Base-by-base conservation (phyloP, 2,113 vertebrate species). In the Gymnobelideus leadbeateri region DNA sequence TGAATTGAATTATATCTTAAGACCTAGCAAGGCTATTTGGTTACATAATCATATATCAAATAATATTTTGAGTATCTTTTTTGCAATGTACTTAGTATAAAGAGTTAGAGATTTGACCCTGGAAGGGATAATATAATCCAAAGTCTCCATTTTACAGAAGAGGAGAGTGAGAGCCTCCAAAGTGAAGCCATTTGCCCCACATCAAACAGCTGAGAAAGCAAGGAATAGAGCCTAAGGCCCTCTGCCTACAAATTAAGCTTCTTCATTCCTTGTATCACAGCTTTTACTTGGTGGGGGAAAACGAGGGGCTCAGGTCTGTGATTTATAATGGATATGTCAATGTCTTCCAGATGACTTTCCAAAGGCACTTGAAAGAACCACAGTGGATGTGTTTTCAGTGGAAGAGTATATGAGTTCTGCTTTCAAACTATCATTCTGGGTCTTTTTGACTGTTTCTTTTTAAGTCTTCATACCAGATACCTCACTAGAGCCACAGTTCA, bases 401-500 rank as follows among this genome's bases (percentile, higher is more conserved):
- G 43, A 95, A 96, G 95, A 26, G 47, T 28, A 55, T n/a, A 89
- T 54, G 47, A 94, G 26, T 91, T 53, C 43, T 50, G 11, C 50
- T 52, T 43, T 89, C 53, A 55, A 9, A 89, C 23, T 89, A 91
- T 91, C 91, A 93, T 2, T 23, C 11, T 5, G 53, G 31, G 51
- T 51, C 11, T 90, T 89, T 47, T 94, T 57, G 9, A 26, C 55
- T 57, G 28, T 0, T 10, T 68, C 37, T 52, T 95, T 95, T 46
- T 93, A 77, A 77, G 61, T 19, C 89, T 51, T 57, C 57, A 25
- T 93, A 95, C 89, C 25, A 92, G 51, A 26, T 96, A 92, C 14
- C 12, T 92, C 91, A 95, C 90, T 84, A 91, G 94, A 96, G 31
- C 0, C 91, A 90, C 25, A 92, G 31, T 93, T 46, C 91, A 3